Conservation (phyloP, 2,888 invertebrate species). For the Himalopsyche tibetana region DNA sequence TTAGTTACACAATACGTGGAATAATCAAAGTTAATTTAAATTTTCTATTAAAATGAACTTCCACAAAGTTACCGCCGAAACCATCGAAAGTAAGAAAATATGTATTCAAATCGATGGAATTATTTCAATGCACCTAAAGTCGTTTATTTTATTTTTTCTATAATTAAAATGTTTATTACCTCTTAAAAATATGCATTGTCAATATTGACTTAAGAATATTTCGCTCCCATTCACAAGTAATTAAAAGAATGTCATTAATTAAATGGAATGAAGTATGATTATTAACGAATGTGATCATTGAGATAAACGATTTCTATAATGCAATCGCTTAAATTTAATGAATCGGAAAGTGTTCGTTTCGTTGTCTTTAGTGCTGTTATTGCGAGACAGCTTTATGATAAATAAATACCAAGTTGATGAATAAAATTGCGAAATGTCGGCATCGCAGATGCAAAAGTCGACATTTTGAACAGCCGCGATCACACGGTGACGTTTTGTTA, state of each 20-base stretch:
- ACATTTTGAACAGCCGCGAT: background rate
- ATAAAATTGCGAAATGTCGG: slow-evolving; percentile 10
- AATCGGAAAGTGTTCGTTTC: slow-evolving; percentile 5
- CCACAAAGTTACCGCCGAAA: no score
- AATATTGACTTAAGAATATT: background rate
- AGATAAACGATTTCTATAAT: background rate
- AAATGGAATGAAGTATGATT: background rate
- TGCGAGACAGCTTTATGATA: background rate
- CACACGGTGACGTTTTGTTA: background rate
- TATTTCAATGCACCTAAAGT: no score
- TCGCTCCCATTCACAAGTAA: background rate
- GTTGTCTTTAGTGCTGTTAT: background rate
- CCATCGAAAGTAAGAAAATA: no score
- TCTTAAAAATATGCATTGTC: background rate
- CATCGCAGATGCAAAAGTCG: background rate
- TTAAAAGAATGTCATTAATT: background rate
- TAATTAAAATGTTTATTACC: no score
- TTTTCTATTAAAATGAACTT: no score
- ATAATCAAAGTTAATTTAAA: no score
- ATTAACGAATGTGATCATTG: background rate
- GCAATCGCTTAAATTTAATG: slow-evolving; percentile 7
- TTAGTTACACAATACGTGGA: no score
- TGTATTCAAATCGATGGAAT: no score
- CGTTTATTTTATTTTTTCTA: no score
- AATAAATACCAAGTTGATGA: background rate